phyloP scores from a whole-genome alignment of 1,140 invertebrate species.

The Glossosoma conforme region DNA sequence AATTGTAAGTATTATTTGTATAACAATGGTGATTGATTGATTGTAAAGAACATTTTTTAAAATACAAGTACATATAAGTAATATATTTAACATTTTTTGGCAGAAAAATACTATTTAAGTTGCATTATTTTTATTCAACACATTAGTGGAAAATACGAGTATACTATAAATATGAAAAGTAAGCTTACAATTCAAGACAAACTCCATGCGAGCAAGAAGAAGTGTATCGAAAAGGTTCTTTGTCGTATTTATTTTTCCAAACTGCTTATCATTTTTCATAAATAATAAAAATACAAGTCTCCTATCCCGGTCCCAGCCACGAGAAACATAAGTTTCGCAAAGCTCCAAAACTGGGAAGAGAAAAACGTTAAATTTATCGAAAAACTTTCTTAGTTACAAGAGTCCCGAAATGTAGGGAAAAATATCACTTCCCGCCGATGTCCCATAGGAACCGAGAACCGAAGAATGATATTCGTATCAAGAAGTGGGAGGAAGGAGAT shows the following conservation, averaged over 20 bases:
- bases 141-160: no score
- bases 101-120: no score
- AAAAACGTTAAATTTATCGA: constrained; percentile 28
- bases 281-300: constrained; percentile 17
- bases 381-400: constrained; percentile 30
- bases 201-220: no score
- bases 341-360: constrained; percentile 3
- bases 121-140: no score
- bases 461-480: constrained; percentile 1
- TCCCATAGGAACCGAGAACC: constrained; percentile 11
- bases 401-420: constrained; percentile 8
- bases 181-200: no score
- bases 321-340: constrained; percentile 14
- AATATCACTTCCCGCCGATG: constrained; percentile 22
- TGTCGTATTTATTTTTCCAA: constrained; percentile 26
- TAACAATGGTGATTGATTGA: no score
- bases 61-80: no score
- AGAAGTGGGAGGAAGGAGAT: not conserved
- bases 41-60: no score
- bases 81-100: no score
- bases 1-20: no score
- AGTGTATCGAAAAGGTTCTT: constrained; percentile 9
- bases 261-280: constrained; percentile 24
- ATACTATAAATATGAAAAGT: no score
- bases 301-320: constrained; percentile 10